Conservation (phyloP, 2,113 vertebrate genomes). For the Tursiops truncatus region DNA sequence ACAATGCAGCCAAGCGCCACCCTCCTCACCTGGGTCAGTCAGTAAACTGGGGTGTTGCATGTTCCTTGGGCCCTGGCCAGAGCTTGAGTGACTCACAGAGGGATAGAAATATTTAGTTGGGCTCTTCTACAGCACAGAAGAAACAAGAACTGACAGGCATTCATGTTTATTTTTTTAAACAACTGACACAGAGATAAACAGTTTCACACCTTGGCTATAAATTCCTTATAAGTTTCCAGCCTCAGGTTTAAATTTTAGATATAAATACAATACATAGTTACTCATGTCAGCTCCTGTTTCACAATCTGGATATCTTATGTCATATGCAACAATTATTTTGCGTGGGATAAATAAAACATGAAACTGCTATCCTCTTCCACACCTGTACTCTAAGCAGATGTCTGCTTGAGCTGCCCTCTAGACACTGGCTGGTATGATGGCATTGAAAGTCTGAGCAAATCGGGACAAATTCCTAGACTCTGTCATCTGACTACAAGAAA, state of each 20-base stretch:
- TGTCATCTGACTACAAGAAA: not conserved
- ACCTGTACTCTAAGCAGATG: not conserved
- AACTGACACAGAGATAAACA: not conserved
- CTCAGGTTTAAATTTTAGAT: slow-evolving; percentile 59
- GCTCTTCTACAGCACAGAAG: not conserved
- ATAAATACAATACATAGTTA: slow-evolving; percentile 58
- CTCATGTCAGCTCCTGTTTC: slow-evolving; percentile 73
- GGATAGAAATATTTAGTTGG: not conserved
- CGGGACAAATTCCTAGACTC: not conserved
- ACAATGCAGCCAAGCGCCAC: not conserved
- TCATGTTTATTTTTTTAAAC: not conserved
- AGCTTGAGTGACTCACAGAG: not conserved
- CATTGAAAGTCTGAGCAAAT: not conserved
- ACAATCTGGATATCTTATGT: slow-evolving; percentile 3
- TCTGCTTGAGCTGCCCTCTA: not conserved
- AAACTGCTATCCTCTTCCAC: not conserved
- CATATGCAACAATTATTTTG: slow-evolving; percentile 39
- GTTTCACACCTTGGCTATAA: slow-evolving; percentile 36
- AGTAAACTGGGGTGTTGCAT: not conserved
- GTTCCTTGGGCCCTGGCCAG: too few relatives aligned
- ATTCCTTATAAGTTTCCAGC: slow-evolving; percentile 54
- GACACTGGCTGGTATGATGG: not conserved
- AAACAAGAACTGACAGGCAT: not conserved
- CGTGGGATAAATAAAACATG: slow-evolving; percentile 50
- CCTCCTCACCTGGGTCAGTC: too few relatives aligned